These are phyloP conservation scores for Chrysolina haemoptera DNA, from an alignment of 2,888 invertebrate genomes.

Conservation along the genomic window DNA sequence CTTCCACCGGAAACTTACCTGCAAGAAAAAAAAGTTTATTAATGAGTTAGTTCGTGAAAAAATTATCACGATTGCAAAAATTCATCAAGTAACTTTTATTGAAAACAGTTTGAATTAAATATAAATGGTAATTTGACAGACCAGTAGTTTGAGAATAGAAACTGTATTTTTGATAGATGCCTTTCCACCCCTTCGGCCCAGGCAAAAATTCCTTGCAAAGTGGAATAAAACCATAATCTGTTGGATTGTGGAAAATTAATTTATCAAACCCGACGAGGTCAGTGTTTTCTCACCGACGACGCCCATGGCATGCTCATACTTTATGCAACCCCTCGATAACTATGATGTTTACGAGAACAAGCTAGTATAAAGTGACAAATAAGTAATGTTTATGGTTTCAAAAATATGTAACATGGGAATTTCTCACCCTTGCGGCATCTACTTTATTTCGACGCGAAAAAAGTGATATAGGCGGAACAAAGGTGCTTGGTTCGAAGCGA, in stretches of 20 bases:
- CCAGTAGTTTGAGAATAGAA: too few species aligned
- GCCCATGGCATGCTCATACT: constrained; percentile 11
- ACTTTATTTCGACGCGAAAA: constrained; percentile 18
- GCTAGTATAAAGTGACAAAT: constrained; percentile 24
- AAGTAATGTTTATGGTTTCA: constrained; percentile 23
- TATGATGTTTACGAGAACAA: constrained; percentile 23
- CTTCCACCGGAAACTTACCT: neutral
- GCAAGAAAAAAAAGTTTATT: constrained; percentile 4
- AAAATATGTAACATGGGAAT: constrained; percentile 23
- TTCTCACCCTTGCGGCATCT: constrained; percentile 16
- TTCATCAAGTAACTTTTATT: too few species aligned
- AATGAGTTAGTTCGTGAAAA: neutral
- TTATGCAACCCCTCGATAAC: constrained; percentile 21
- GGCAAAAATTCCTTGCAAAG: neutral
- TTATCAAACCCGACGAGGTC: neutral
- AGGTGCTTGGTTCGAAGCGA: constrained; percentile 2
- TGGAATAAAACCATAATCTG: neutral
- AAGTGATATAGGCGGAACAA: constrained; percentile 13
- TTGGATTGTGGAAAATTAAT: neutral
- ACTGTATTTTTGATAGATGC: too few species aligned
- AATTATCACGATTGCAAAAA: too few species aligned
- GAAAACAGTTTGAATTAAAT: too few species aligned
- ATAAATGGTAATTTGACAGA: too few species aligned
- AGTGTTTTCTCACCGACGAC: neutral
- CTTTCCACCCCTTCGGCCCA: too few species aligned